Conservation (phyloP, 1,140 invertebrate genomes). For the Calephelis nemesis region DNA sequence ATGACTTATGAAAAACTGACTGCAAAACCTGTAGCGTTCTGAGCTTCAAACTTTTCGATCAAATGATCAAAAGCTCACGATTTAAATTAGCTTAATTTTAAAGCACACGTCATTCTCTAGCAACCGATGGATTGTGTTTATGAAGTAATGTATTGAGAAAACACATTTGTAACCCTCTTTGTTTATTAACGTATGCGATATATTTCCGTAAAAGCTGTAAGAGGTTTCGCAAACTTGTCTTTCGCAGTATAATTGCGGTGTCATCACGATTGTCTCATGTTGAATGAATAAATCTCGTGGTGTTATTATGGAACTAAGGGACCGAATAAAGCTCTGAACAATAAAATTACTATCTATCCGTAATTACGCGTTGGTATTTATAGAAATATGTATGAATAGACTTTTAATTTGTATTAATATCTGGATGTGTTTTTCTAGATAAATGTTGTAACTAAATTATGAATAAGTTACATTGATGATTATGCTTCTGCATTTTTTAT, state of each 20-base stretch:
- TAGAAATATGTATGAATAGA: conserved; percentile 17
- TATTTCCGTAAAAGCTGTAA: conserved; percentile 22
- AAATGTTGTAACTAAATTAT: neutral
- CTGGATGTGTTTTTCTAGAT: conserved; percentile 2
- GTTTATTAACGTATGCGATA: conserved; percentile 16
- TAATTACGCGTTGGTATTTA: conserved; percentile 14
- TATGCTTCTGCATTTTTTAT: no score
- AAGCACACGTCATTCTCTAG: neutral
- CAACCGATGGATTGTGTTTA: neutral
- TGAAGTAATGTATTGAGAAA: conserved; percentile 13
- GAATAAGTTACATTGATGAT: no score
- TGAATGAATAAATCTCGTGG: conserved; percentile 16
- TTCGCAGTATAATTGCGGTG: conserved; percentile 20
- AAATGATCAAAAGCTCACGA: no score
- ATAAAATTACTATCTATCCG: conserved; percentile 22
- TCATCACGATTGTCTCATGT: conserved; percentile 22
- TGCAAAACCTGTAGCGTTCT: no score
- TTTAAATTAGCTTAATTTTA: neutral
- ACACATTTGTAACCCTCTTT: conserved; percentile 11
- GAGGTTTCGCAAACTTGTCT: conserved; percentile 20
- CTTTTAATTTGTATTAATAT: conserved; percentile 1
- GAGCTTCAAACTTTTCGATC: no score
- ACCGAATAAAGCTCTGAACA: conserved; percentile 18
- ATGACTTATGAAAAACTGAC: no score
- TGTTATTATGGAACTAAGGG: conserved; percentile 8